A percentile compares a stretch with the other conserved stretches of the same genome.
These are phyloP conservation scores for Takifugu rubripes DNA, from an alignment of 2,797 vertebrate species.

Conservation along the genomic window DNA sequence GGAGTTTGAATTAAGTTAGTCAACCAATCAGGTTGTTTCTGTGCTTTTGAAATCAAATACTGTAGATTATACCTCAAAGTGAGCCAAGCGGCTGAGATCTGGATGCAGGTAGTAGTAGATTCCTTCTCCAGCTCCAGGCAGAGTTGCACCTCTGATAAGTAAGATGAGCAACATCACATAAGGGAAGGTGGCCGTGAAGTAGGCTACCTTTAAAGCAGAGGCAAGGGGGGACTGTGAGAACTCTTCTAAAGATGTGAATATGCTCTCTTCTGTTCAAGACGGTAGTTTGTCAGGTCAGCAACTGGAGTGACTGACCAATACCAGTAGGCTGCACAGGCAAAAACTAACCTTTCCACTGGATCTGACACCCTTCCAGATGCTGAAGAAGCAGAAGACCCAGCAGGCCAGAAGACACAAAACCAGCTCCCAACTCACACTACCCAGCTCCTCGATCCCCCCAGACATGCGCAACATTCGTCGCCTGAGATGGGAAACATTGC, in stretches of 20 bases:
- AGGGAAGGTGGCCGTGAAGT: conserved; percentile 62
- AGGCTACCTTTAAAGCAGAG: conserved; percentile 37
- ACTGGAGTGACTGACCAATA: too few species aligned
- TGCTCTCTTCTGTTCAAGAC: too few species aligned
- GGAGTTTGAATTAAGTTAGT: too few species aligned
- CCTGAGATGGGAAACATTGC: conserved; percentile 17
- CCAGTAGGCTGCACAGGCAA: too few species aligned
- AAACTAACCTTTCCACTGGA: conserved; percentile 54
- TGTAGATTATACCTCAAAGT: conserved; percentile 47
- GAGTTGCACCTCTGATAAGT: conserved; percentile 58
- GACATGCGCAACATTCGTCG: conserved; percentile 45
- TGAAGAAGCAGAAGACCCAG: conserved; percentile 61
- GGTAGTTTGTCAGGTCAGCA: too few species aligned
- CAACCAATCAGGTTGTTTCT: not conserved
- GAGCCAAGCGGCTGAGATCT: conserved; percentile 40
- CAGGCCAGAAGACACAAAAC: conserved; percentile 48
- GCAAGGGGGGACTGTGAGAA: too few species aligned
- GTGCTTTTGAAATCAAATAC: too few species aligned
- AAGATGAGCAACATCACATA: conserved; percentile 60
- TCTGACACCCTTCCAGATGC: conserved; percentile 61
- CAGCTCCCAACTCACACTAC: conserved; percentile 55
- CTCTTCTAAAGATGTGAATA: too few species aligned
- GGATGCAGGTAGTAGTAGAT: conserved; percentile 61
- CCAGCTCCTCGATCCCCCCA: conserved; percentile 54
- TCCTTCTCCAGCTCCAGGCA: conserved; percentile 65